Evolutionary conservation across 2,797 vertebrate species (phyloP), one percentile per base, ranked within the genome.

Genomic region (Oreochromis grahami): DNA sequence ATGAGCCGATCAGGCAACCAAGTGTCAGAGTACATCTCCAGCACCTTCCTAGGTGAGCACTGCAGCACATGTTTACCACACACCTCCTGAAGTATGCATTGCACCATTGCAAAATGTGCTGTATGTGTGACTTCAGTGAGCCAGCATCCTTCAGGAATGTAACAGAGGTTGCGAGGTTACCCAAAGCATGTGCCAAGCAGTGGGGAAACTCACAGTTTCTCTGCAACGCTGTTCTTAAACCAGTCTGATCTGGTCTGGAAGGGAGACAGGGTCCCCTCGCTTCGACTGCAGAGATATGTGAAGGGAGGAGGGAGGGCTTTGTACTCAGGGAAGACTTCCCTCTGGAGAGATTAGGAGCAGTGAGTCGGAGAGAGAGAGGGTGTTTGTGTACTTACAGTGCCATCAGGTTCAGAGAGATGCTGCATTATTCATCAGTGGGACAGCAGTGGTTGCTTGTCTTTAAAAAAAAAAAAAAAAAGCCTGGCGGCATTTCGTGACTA

Each of bases 1-100:
- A 99, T 98, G 98, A 99, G 98, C 94, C 97, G 98, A 85, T 99
- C 99, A 9, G 99, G 98, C 86, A 99, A 99, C 96, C 98, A 99
- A 94, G 99, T 99, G 95, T 99, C 99, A 55, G 98, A 99, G 94
- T 99, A 98, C 96, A 99, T 99, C 96, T 99, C 98, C 94, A 99
- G 97, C 95, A 99, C 99, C 56, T 99, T 99, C 96, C 96, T 99
- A 87, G 99, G 99, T 99, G 96, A 98, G 93, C 85, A 74, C 80
- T 65, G 82, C 86, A 84, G 78, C 81, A 65, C 79, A 34, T 2
- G 36, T 24, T 24, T 68, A 48, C 43, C 43, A n/a, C 43, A n/a
- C 26, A 56, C 52, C 6, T 65, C 50, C 7, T 26, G 17, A 50
- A 52, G 19, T 24, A 55, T n/a, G 48, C 45, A 32, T 74, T 74